A percentile compares a stretch with the other conserved stretches of the same genome.
Evolutionary conservation across 2,113 vertebrate species (phyloP).

Genomic region (Dicaeum eximium): DNA sequence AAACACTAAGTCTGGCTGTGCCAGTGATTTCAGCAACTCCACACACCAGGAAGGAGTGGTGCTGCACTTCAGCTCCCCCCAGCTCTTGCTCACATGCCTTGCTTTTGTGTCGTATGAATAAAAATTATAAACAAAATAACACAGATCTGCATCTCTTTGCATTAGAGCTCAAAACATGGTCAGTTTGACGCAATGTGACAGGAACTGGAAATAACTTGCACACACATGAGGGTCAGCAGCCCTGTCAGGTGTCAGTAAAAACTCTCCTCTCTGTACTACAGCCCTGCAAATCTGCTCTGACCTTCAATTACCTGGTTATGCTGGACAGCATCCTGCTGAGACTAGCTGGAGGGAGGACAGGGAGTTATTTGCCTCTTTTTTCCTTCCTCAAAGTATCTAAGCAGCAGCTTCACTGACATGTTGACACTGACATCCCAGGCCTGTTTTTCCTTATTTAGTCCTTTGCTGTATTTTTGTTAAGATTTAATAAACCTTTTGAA

Average conservation of each 20-base stretch:
- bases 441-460: no score
- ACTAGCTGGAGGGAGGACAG: background rate
- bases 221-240: background rate
- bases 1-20: background rate
- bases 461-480: no score
- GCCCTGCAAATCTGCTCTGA: background rate
- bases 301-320: background rate
- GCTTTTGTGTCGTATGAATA: background rate
- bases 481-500: no score
- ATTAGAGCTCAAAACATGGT: background rate
- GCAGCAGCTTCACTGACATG: background rate
- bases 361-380: background rate
- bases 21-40: background rate
- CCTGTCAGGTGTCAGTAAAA: background rate
- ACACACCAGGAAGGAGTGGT: rapidly evolving
- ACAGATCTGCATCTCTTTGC: background rate
- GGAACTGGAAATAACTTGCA: background rate
- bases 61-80: background rate
- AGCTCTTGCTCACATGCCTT: background rate
- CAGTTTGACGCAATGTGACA: background rate
- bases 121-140: background rate
- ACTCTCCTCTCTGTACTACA: background rate
- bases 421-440: no score
- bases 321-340: background rate
- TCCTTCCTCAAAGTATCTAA: background rate